Evolutionary conservation across 2,888 invertebrate species (phyloP).

Genomic region (Carcina quercana): DNA sequence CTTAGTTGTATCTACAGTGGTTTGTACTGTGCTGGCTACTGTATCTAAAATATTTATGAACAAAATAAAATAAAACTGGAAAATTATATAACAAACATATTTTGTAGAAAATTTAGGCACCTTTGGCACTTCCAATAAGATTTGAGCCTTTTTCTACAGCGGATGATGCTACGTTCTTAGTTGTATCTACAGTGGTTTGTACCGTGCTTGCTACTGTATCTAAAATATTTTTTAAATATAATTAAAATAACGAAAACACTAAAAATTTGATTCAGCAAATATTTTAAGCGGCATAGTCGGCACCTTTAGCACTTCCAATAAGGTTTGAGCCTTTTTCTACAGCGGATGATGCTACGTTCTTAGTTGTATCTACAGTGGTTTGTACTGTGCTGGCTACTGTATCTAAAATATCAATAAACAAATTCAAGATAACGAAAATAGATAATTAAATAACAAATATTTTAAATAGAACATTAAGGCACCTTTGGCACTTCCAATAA

Average conservation of each 20-base stretch:
- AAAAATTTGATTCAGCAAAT: too few relatives aligned
- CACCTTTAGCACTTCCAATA: slow-evolving; percentile 22
- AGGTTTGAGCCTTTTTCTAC: slow-evolving; percentile 16
- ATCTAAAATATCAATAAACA: slow-evolving; percentile 14
- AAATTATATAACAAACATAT: too few relatives aligned
- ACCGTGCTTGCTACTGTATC: slow-evolving; percentile 33
- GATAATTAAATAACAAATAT: too few relatives aligned
- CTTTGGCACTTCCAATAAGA: slow-evolving; percentile 30
- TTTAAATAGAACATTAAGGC: slow-evolving; percentile 1
- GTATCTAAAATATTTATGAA: slow-evolving; percentile 22
- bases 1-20: slow-evolving; percentile 23
- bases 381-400: slow-evolving; percentile 14
- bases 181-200: slow-evolving; percentile 31
- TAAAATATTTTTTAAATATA: too few relatives aligned
- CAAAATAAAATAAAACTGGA: background rate
- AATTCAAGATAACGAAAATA: slow-evolving; percentile 2
- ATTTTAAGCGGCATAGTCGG: background rate
- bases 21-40: slow-evolving; percentile 20
- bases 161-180: slow-evolving; percentile 35
- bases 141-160: slow-evolving; percentile 35
- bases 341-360: slow-evolving; percentile 15
- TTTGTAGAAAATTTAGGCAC: too few relatives aligned
- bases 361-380: slow-evolving; percentile 18
- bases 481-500: slow-evolving; percentile 32
- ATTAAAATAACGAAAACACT: too few relatives aligned